phyloP scores from a whole-genome alignment of 2,797 vertebrate species.

The Amblyopsis hoosieri region DNA sequence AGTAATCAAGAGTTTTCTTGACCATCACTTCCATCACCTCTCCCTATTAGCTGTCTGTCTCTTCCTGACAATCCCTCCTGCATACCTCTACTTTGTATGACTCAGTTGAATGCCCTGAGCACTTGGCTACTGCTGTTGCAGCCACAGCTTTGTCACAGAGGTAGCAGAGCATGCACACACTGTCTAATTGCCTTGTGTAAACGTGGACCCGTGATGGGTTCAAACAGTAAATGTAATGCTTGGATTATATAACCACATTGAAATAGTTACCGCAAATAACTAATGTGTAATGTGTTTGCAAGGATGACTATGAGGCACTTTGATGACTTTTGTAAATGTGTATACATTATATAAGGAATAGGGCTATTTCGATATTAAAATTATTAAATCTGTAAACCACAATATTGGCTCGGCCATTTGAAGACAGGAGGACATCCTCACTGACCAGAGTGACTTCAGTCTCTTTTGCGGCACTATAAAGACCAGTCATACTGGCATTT shows the following conservation, averaged over 20 bases:
- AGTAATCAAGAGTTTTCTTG: not conserved
- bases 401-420: constrained; percentile 1
- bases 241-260: not conserved
- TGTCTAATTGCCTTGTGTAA: constrained; percentile 55
- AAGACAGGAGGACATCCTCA: constrained; percentile 23
- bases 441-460: constrained; percentile 12
- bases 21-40: constrained; percentile 18
- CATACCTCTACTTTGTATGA: constrained; percentile 47
- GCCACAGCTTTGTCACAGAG: constrained; percentile 52
- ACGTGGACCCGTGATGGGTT: constrained; percentile 35
- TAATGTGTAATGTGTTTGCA: not conserved
- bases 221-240: constrained; percentile 13
- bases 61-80: constrained; percentile 28
- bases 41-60: constrained; percentile 25
- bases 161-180: constrained; percentile 44
- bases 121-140: constrained; percentile 43
- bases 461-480: constrained; percentile 3
- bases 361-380: not conserved
- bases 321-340: too few relatives aligned
- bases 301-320: not conserved
- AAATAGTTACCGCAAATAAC: not conserved
- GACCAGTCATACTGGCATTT: constrained; percentile 29
- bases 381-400: not conserved
- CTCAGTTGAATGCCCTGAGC: constrained; percentile 42
- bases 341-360: not conserved